A percentile compares a stretch with the other conserved stretches of the same genome.
These are phyloP conservation scores for Lochmaea capreae DNA, from an alignment of 2,888 invertebrate genomes.

Conservation along the genomic window DNA sequence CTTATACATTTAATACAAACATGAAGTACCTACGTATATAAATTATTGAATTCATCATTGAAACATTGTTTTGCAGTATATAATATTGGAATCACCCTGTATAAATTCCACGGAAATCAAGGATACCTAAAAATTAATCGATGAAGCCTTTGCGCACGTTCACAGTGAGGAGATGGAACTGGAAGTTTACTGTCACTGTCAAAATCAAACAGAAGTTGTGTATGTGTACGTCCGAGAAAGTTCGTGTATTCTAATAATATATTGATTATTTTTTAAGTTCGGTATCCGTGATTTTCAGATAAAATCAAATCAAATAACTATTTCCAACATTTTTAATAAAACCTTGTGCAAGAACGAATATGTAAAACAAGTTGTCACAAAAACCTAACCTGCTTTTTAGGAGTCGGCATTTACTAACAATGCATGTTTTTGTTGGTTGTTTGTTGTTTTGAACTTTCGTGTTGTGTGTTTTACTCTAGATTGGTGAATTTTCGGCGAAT, in stretches of 20 bases:
- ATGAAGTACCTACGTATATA: no score
- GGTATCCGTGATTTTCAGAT: conserved; percentile 39
- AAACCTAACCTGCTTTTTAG: conserved; percentile 48
- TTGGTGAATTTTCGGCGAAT: neutral
- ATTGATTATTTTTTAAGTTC: conserved; percentile 53
- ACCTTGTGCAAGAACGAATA: conserved; percentile 31
- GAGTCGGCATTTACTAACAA: conserved; percentile 38
- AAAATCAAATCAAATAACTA: conserved; percentile 7
- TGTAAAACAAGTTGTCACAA: conserved; percentile 39
- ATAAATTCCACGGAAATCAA: conserved; percentile 26
- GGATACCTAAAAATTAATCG: conserved; percentile 47
- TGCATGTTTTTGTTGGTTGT: conserved; percentile 43
- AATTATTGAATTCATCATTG: no score
- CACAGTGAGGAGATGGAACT: conserved; percentile 41
- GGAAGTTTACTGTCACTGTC: conserved; percentile 51
- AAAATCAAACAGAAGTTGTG: conserved; percentile 55
- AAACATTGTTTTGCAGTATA: neutral
- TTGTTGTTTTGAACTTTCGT: conserved; percentile 28
- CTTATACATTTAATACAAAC: no score
- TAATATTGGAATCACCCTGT: neutral
- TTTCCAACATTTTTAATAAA: conserved; percentile 6
- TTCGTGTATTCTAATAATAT: conserved; percentile 40
- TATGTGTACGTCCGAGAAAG: conserved; percentile 53
- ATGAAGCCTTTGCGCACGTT: conserved; percentile 49
- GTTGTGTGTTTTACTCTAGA: conserved; percentile 18